phyloP scores from a whole-genome alignment of 1,140 invertebrate genomes.

The Eriocheir sinensis region DNA sequence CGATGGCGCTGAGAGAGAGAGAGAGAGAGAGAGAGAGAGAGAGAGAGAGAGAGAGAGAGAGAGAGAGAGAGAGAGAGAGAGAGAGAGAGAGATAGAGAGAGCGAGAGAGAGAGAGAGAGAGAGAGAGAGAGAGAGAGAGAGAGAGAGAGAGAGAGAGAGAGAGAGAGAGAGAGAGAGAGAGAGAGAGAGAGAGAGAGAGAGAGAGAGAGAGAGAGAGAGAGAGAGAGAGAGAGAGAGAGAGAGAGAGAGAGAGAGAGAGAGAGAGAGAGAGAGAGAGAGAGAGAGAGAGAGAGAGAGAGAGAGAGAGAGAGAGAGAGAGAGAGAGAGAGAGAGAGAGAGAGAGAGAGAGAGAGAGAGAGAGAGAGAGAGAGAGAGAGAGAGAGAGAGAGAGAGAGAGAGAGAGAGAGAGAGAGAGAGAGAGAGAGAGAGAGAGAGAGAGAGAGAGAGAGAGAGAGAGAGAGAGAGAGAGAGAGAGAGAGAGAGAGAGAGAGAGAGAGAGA shows the following conservation, averaged over 20 bases:
- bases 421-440: background rate
- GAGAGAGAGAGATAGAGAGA: too few species aligned
- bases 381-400: background rate
- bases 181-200: too few species aligned
- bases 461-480: background rate
- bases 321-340: background rate
- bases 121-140: too few species aligned
- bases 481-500: background rate
- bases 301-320: slow-evolving; percentile 16
- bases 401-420: background rate
- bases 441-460: background rate
- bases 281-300: background rate
- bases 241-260: background rate
- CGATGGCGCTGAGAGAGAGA: background rate
- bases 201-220: too few species aligned
- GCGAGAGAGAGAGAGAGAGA: too few species aligned
- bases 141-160: too few species aligned
- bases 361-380: background rate
- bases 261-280: background rate
- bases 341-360: background rate
- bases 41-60: too few species aligned
- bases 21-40: too few species aligned
- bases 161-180: too few species aligned
- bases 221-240: too few species aligned
- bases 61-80: too few species aligned